Evolutionary conservation across 2,888 invertebrate genomes (phyloP), one percentile per base, ranked within the genome.

Genomic region (Acheta domesticus): DNA sequence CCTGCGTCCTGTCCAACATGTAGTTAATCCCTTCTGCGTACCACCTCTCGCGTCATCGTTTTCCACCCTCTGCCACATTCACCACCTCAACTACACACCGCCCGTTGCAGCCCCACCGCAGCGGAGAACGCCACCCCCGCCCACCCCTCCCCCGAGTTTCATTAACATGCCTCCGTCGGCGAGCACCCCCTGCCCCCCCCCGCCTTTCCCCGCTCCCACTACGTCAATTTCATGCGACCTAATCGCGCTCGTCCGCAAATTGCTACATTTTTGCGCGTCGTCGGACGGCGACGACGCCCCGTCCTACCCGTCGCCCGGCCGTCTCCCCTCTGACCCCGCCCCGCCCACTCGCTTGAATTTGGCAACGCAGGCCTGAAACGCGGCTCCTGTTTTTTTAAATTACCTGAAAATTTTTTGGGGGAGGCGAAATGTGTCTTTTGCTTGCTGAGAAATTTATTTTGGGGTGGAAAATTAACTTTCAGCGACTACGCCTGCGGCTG

Each of bases 121-220:
- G 36, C 36, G 8, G 36, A 36, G 36, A 36, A 36, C 36, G 5
- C 36, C 36, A 3, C 8, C 36, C 36, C 36, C 36, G 36, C 36
- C 36, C 36, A 8, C 36, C 36, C 36, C 36, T 3, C 36, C 36
- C 11, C 14, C 5, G 62, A 62, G 62, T 14, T 62, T 62, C 62
- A 62, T 62, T 62, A 62, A 62, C 62, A 62, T 62, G 62, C 62
- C 62, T 62, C 62, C 62, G 62, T n/a, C 62, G n/a, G n/a, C 62
- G 62, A 11, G 62, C n/a, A 3, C 16, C 16, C 16, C 62, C 62
- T 3, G 14, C n/a, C 62, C 8, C 62, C 16, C 14, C n/a, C 62
- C 62, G 62, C 62, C 62, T 19, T 11, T 12, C n/a, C 62, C 16
- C 62, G 14, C 62, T 62, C 14, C 62, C 62, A 19, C n/a, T 19